Evolutionary conservation across 2,888 invertebrate species (phyloP), one percentile per base, ranked within the genome.

Genomic region (Leptopterna dolabrata): DNA sequence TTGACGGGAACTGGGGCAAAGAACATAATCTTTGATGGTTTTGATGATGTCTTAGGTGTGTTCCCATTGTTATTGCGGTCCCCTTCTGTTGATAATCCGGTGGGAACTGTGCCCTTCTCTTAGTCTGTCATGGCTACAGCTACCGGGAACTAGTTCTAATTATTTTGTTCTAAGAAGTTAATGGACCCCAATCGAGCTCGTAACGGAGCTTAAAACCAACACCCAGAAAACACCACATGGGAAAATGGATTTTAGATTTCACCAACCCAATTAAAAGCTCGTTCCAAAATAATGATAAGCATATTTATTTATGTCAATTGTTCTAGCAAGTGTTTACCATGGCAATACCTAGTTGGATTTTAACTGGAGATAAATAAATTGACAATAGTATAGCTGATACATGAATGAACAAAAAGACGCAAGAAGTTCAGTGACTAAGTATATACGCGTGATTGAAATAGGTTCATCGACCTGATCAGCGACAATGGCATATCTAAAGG

Each of bases 51-150:
- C 70, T 83, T 70, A 41, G 47, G 41, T n/a, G 41, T 70, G 85
- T 85, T 85, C 85, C 85, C 85, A 85, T 85, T 85, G 85, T 85
- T 85, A 85, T 85, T 85, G 73, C 85, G 85, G 85, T 85, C 47
- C 85, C 19, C 73, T 71, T 73, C 85, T 47, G 85, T 85, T 85
- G 85, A 85, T 85, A 85, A 85, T 85, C 85, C 85, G 73, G 85
- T 85, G 85, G 73, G 85, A 85, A 85, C 85, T 45, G 19, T n/a
- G 14, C 43, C 78, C 24, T 78, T 78, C 41, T 45, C 41, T 45
- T 16, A 27, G 63, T 63, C 55, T 55, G 55, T 55, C 55, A 19
- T 19, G 63, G 24, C 24, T 24, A 7, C 36, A 36, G 24, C 63
- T 24, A 63, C 63, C 24, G 63, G 19, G 63, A 24, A 63, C 55